Percentiles rank a stretch among this genome's conserved stretches.
These are phyloP conservation scores for Orthosia gracilis DNA, from an alignment of 2,888 invertebrate species.

Conservation along the genomic window DNA sequence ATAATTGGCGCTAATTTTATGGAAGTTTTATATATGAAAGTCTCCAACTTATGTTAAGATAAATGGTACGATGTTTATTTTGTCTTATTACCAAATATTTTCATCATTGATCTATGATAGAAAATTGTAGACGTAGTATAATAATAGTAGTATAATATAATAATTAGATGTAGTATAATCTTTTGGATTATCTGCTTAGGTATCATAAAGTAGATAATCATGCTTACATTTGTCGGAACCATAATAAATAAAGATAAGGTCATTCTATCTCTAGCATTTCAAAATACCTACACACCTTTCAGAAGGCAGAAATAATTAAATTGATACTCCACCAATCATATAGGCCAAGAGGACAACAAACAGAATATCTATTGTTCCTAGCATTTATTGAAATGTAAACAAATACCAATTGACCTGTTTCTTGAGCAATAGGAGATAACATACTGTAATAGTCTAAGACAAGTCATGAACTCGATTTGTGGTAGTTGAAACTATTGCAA, in stretches of 20 bases:
- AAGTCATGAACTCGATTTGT: conserved; percentile 42
- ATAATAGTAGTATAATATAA: too few species aligned
- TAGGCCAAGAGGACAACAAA: conserved; percentile 27
- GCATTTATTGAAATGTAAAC: conserved; percentile 40
- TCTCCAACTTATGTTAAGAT: not conserved
- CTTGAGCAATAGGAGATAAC: conserved; percentile 23
- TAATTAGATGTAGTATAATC: too few species aligned
- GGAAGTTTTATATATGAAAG: not conserved
- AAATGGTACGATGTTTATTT: too few species aligned
- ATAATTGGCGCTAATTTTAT: conserved; percentile 18
- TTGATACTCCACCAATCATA: conserved; percentile 9
- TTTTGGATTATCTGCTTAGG: too few species aligned
- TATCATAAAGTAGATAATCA: too few species aligned
- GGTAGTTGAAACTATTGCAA: conserved; percentile 22
- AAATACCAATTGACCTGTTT: conserved; percentile 45
- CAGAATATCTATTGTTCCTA: not conserved
- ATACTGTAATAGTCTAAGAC: conserved; percentile 23
- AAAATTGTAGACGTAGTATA: too few species aligned
- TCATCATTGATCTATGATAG: too few species aligned
- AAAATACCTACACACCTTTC: too few species aligned
- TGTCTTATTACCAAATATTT: too few species aligned
- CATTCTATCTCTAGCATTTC: too few species aligned
- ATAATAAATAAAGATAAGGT: too few species aligned
- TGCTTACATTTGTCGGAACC: too few species aligned
- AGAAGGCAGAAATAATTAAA: not conserved